Conservation (phyloP, 2,113 vertebrate species). For the Phylloscopus whistleri region DNA sequence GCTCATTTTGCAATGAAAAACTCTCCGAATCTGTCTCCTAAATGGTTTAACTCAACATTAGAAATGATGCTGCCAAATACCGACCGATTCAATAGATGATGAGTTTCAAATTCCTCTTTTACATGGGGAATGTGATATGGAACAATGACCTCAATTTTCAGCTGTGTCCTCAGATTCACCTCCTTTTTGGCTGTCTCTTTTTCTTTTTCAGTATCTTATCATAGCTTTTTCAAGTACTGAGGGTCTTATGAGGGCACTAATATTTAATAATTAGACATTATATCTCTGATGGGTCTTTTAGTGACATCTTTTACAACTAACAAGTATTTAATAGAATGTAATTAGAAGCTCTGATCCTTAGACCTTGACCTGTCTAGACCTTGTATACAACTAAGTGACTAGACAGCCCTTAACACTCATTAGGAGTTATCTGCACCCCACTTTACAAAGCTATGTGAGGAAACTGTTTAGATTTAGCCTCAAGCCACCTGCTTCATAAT, state of each 20-base stretch:
- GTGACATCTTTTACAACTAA: conserved; percentile 36
- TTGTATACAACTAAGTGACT: conserved; percentile 41
- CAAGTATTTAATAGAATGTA: conserved; percentile 37
- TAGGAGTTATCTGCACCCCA: conserved; percentile 64
- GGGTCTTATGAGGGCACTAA: conserved; percentile 9
- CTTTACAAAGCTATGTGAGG: conserved; percentile 73
- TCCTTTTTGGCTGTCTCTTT: conserved; percentile 30
- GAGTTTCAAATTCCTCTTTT: conserved; percentile 59
- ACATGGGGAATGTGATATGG: conserved; percentile 56
- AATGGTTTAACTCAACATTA: conserved; percentile 63
- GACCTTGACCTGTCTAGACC: conserved; percentile 53
- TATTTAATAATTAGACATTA: conserved; percentile 25
- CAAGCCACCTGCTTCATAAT: conserved; percentile 79
- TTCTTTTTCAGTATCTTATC: not conserved
- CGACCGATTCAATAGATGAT: conserved; percentile 23
- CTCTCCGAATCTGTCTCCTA: conserved; percentile 27
- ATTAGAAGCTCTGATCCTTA: conserved; percentile 53
- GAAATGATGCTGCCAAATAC: conserved; percentile 52
- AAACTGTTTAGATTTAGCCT: conserved; percentile 78
- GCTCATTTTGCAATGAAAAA: conserved; percentile 49
- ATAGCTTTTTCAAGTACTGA: conserved; percentile 16
- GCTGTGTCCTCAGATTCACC: conserved; percentile 63
- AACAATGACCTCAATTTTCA: conserved; percentile 61
- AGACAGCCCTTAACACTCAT: conserved; percentile 62
- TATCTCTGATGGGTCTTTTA: not conserved